Percentiles rank a stretch among this genome's conserved stretches.
phyloP scores from a whole-genome alignment of 2,797 vertebrate genomes.

The Manis pentadactyla region DNA sequence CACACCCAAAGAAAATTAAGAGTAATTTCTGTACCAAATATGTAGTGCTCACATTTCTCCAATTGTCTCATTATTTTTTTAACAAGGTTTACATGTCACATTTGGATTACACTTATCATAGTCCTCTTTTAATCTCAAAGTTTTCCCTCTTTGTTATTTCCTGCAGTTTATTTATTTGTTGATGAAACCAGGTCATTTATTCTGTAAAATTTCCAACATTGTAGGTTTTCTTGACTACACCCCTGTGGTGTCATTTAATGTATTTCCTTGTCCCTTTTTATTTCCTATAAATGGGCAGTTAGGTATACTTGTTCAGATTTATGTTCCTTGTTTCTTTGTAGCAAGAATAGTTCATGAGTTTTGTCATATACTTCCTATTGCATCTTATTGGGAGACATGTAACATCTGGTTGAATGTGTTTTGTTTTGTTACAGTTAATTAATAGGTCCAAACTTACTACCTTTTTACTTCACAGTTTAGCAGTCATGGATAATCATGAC shows the following conservation, averaged over 20 bases:
- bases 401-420: not conserved
- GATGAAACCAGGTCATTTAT: slow-evolving; percentile 37
- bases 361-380: not conserved
- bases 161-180: not conserved
- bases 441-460: not conserved
- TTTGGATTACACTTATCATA: not conserved
- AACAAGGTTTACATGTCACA: not conserved
- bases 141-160: not conserved
- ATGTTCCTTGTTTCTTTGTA: not conserved
- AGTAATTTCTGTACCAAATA: slow-evolving; percentile 24
- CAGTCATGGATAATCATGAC: not conserved
- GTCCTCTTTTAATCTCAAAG: not conserved
- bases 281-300: not conserved
- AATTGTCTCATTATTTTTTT: not conserved
- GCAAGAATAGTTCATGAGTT: not conserved
- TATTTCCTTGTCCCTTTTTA: not conserved
- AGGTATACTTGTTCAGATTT: not conserved
- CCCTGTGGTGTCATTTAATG: not conserved
- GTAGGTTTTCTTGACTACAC: not conserved
- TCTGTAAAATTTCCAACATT: not conserved
- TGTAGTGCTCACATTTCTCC: not conserved
- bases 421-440: not conserved
- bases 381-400: not conserved
- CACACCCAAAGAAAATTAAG: slow-evolving; percentile 4
- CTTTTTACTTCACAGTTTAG: slow-evolving; percentile 12